Conservation (phyloP, 2,113 vertebrate species). For the Riparia riparia region DNA sequence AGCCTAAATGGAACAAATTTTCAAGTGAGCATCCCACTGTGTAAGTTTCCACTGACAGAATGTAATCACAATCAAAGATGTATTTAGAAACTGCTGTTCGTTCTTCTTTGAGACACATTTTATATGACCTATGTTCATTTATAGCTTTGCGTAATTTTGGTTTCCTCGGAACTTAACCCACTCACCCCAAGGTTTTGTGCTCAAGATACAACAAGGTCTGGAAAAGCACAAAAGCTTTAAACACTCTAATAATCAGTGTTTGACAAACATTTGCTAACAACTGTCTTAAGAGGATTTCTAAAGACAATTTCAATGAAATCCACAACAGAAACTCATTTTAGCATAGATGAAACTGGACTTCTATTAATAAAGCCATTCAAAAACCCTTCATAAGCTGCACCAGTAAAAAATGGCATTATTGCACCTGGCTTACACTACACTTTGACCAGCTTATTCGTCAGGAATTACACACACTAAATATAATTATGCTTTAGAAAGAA, state of each 20-base stretch:
- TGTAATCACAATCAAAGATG: background rate
- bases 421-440: background rate
- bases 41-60: background rate
- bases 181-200: background rate
- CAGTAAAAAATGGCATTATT: background rate
- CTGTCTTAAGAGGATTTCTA: background rate
- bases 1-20: background rate
- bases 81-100: background rate
- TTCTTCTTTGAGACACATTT: background rate
- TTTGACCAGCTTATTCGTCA: background rate
- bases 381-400: background rate
- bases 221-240: background rate
- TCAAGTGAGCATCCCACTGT: accelerated
- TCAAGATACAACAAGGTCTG: background rate
- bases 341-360: background rate
- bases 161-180: background rate
- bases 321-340: background rate
- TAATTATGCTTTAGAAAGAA: background rate
- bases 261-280: background rate
- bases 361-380: background rate
- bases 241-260: background rate
- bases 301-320: background rate
- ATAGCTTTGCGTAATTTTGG: background rate
- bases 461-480: background rate
- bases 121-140: background rate